These are phyloP conservation scores for Julus scandinavius DNA, from an alignment of 2,888 invertebrate genomes.

Conservation along the genomic window DNA sequence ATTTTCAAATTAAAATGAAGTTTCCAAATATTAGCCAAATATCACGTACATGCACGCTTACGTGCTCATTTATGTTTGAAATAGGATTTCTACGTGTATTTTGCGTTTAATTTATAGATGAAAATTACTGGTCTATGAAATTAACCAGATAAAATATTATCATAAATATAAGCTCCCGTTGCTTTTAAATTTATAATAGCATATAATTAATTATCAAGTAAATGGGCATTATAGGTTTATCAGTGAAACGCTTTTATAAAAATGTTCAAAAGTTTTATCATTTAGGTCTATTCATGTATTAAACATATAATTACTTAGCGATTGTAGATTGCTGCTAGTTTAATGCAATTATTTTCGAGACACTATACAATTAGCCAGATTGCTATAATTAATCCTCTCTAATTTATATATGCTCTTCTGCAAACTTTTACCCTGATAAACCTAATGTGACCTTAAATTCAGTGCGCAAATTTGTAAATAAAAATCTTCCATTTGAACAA, in stretches of 20 bases:
- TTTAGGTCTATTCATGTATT: background rate
- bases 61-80: background rate
- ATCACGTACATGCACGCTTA: constrained; percentile 9
- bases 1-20: background rate
- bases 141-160: constrained; percentile 30
- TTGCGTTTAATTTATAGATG: background rate
- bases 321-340: background rate
- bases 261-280: background rate
- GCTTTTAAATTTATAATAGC: constrained; percentile 25
- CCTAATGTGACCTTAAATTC: too few relatives aligned
- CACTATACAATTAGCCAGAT: constrained; percentile 9
- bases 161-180: background rate
- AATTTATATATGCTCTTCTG: too few relatives aligned
- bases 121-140: background rate
- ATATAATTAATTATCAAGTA: constrained; percentile 27
- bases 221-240: background rate
- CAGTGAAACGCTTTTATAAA: background rate
- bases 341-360: background rate
- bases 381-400: background rate
- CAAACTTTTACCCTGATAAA: too few relatives aligned
- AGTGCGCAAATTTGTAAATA: too few relatives aligned
- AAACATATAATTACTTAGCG: constrained; percentile 5
- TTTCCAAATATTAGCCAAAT: constrained; percentile 33
- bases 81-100: background rate
- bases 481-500: too few relatives aligned